Evolutionary conservation across 1,140 invertebrate species (phyloP).

Genomic region (Wiebesia pumilae): DNA sequence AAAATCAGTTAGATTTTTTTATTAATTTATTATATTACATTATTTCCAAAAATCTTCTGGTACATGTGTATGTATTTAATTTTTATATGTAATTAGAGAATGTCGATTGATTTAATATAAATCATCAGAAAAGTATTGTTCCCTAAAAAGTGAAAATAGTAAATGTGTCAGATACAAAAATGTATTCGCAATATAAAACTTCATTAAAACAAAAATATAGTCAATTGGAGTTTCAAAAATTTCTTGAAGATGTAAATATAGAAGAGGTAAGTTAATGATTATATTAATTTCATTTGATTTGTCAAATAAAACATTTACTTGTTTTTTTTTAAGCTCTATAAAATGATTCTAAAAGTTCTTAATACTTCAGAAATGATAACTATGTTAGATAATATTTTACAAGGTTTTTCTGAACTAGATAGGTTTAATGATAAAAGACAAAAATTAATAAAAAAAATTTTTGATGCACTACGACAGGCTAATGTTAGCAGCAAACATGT

Average conservation of each 20-base stretch:
- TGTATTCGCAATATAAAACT: constrained; percentile 35
- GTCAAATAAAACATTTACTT: not conserved
- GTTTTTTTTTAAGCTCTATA: constrained; percentile 59
- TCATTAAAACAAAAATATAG: constrained; percentile 14
- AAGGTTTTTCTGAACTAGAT: constrained; percentile 57
- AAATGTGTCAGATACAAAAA: not conserved
- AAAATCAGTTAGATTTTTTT: too few relatives aligned
- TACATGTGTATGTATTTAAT: too few relatives aligned
- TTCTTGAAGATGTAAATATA: constrained; percentile 50
- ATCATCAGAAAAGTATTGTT: too few relatives aligned
- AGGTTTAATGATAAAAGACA: constrained; percentile 59
- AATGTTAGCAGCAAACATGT: constrained; percentile 59
- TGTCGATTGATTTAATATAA: too few relatives aligned
- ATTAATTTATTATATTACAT: too few relatives aligned
- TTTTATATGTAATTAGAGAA: too few relatives aligned
- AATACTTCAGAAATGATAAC: constrained; percentile 55
- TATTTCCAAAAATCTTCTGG: too few relatives aligned
- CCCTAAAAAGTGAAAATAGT: too few relatives aligned
- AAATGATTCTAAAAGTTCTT: constrained; percentile 58
- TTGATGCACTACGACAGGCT: constrained; percentile 56
- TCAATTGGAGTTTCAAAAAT: constrained; percentile 45
- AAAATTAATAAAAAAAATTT: constrained; percentile 59
- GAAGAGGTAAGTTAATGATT: constrained; percentile 51
- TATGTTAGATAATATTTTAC: constrained; percentile 61
- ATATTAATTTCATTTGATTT: not conserved